Conservation (phyloP, 2,888 invertebrate genomes). For the Pristionchus mayeri region DNA sequence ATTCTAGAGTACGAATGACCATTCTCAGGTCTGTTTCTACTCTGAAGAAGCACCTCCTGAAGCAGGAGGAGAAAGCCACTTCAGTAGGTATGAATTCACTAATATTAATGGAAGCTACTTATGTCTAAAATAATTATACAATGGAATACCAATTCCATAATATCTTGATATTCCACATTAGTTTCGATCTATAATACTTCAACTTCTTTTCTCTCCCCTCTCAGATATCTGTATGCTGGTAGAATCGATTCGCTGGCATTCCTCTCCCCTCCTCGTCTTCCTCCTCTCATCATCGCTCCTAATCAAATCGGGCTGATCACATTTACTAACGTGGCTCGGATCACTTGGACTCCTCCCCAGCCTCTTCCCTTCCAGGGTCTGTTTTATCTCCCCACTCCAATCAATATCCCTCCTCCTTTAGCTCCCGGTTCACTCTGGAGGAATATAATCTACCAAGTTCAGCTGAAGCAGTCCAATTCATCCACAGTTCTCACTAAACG, state of each 20-base stretch:
- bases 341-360: conserved; percentile 49
- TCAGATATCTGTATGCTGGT: conserved; percentile 45
- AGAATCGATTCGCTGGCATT: conserved; percentile 39
- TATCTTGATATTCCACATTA: neutral
- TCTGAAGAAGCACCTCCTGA: conserved; percentile 25
- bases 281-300: conserved; percentile 43
- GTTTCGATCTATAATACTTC: neutral
- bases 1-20: neutral
- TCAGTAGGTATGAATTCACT: conserved; percentile 48
- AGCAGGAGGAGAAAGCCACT: conserved; percentile 33
- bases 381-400: neutral
- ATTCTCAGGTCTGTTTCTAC: conserved; percentile 48
- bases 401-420: neutral
- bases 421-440: conserved; percentile 48
- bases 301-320: conserved; percentile 38
- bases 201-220: no score
- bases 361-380: conserved; percentile 45
- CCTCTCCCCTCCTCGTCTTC: conserved; percentile 39
- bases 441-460: conserved; percentile 37
- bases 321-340: conserved; percentile 1
- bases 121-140: neutral
- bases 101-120: no score
- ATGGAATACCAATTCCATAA: neutral
- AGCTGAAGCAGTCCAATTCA: neutral
- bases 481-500: neutral